Percentiles rank a stretch among this genome's conserved stretches.
Evolutionary conservation across 2,888 invertebrate species (phyloP).

Genomic region (Malachius bipustulatus): DNA sequence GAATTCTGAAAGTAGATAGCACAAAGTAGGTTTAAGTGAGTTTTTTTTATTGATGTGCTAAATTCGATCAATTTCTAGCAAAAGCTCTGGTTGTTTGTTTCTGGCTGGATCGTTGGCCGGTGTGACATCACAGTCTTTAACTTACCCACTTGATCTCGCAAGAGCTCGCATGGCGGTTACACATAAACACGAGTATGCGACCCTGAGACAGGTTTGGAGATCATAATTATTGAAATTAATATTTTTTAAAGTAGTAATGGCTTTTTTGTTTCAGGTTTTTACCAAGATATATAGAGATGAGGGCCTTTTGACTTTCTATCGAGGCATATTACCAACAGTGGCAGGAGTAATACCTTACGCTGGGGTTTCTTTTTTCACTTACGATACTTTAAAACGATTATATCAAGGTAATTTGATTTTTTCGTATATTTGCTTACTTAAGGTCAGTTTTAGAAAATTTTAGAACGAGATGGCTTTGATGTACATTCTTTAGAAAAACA

Average conservation of each 20-base stretch:
- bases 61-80: slow-evolving; percentile 17
- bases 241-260: too few species aligned
- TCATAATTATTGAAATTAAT: background rate
- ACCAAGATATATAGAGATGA: slow-evolving; percentile 60
- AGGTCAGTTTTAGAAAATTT: too few species aligned
- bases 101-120: slow-evolving; percentile 92
- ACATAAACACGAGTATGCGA: slow-evolving; percentile 57
- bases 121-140: slow-evolving; percentile 83
- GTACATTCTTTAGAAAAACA: too few species aligned
- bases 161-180: slow-evolving; percentile 97
- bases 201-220: slow-evolving; percentile 41
- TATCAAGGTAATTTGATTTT: slow-evolving; percentile 49
- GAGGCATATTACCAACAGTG: slow-evolving; percentile 83
- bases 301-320: slow-evolving; percentile 65
- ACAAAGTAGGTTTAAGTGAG: slow-evolving; percentile 36
- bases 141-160: slow-evolving; percentile 94
- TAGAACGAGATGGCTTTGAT: too few species aligned
- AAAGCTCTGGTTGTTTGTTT: slow-evolving; percentile 47
- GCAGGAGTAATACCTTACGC: slow-evolving; percentile 94
- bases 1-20: slow-evolving; percentile 58
- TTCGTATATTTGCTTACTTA: background rate
- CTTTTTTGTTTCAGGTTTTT: slow-evolving; percentile 30
- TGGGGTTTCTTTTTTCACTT: slow-evolving; percentile 94
- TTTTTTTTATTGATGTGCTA: background rate
- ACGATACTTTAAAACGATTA: slow-evolving; percentile 80